Conservation (phyloP, 2,113 vertebrate species). For the Sceloporus tristichus region DNA sequence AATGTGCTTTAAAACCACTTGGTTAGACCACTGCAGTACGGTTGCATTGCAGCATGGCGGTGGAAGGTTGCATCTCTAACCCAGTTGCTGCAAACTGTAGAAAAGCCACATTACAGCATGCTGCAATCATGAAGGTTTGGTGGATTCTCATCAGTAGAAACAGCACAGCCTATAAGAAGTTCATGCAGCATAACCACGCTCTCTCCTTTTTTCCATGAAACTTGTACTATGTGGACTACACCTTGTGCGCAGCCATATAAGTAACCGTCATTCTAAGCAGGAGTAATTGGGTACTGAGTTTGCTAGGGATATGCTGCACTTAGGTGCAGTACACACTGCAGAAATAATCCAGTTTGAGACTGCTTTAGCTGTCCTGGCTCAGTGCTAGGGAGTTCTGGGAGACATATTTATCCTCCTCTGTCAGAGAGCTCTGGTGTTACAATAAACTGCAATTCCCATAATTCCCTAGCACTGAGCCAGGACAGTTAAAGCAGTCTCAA, state of each 20-base stretch:
- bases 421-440: too few species aligned
- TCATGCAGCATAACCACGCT: neutral
- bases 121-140: neutral
- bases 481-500: too few species aligned
- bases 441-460: too few species aligned
- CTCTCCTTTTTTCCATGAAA: neutral
- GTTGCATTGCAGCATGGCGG: too few species aligned
- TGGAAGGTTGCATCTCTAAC: too few species aligned
- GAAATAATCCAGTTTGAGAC: too few species aligned
- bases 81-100: neutral
- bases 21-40: neutral
- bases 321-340: too few species aligned
- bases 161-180: neutral
- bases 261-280: neutral
- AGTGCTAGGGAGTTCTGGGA: too few species aligned
- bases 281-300: neutral
- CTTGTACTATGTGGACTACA: neutral
- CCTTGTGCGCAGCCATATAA: neutral
- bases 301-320: too few species aligned
- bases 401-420: too few species aligned
- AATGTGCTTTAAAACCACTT: neutral
- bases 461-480: too few species aligned
- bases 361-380: too few species aligned
- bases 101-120: neutral
- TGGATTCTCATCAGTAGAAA: neutral